These are phyloP conservation scores for Hyposmocoma kahamanoa DNA, from an alignment of 1,140 invertebrate genomes.

Conservation along the genomic window DNA sequence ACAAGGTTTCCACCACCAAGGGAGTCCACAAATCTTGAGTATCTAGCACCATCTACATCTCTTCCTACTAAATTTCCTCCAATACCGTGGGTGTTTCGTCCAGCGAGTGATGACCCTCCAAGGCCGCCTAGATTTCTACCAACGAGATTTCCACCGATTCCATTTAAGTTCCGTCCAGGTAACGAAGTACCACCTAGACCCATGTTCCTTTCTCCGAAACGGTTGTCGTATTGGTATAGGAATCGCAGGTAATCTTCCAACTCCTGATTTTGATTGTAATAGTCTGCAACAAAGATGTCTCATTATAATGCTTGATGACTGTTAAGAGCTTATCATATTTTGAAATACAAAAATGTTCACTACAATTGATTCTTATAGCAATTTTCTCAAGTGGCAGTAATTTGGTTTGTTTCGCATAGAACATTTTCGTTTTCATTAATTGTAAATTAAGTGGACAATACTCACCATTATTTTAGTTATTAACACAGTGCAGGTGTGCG, in stretches of 20 bases:
- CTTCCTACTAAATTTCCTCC: slow-evolving; percentile 35
- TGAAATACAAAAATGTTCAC: neutral
- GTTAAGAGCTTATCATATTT: too few relatives aligned
- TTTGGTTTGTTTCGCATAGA: too few relatives aligned
- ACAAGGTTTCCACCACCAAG: slow-evolving; percentile 64
- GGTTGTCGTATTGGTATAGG: slow-evolving; percentile 43
- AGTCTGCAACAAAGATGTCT: slow-evolving; percentile 45
- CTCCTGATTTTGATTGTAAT: slow-evolving; percentile 42
- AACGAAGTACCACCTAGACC: slow-evolving; percentile 16
- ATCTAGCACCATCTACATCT: slow-evolving; percentile 43
- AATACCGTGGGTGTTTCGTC: slow-evolving; percentile 35
- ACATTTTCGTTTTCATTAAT: too few relatives aligned
- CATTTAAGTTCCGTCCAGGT: slow-evolving; percentile 26
- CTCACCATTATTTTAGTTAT: too few relatives aligned
- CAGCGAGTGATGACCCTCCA: slow-evolving; percentile 29
- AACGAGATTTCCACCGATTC: slow-evolving; percentile 14
- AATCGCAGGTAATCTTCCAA: slow-evolving; percentile 45
- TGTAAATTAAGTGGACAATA: too few relatives aligned
- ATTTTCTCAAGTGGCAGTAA: too few relatives aligned
- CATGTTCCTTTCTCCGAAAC: too few relatives aligned
- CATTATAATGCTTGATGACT: too few relatives aligned
- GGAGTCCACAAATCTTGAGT: slow-evolving; percentile 59
- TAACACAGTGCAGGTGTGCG: too few relatives aligned
- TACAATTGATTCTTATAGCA: too few relatives aligned
- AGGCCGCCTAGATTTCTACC: slow-evolving; percentile 38